Percentiles rank a stretch among this genome's conserved stretches.
These are phyloP conservation scores for Zaprionus lineosus DNA, from an alignment of 2,888 invertebrate species.

Conservation along the genomic window DNA sequence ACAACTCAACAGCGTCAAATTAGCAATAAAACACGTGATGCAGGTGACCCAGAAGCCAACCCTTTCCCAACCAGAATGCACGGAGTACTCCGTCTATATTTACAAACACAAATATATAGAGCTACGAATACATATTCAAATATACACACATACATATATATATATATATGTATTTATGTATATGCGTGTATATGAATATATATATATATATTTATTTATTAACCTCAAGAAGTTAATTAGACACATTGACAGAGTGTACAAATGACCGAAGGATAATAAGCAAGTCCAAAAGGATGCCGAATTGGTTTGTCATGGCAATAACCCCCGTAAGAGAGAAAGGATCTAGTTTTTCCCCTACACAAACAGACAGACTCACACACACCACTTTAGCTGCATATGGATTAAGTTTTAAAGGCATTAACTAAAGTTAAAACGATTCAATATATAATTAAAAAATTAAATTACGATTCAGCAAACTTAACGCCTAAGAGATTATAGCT, in stretches of 20 bases:
- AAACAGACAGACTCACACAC: slow-evolving; percentile 1
- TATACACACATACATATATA: slow-evolving; percentile 21
- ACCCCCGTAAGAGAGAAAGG: slow-evolving; percentile 16
- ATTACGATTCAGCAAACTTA: slow-evolving; percentile 37
- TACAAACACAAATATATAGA: slow-evolving; percentile 1
- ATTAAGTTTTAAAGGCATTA: slow-evolving; percentile 50
- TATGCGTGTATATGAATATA: slow-evolving; percentile 20
- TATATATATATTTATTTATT: slow-evolving; percentile 40
- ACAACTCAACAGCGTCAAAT: slow-evolving; percentile 65
- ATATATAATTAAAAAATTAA: slow-evolving; percentile 19
- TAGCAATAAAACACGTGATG: slow-evolving; percentile 69
- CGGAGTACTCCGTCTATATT: no score
- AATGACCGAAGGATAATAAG: slow-evolving; percentile 44
- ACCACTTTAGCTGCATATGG: slow-evolving; percentile 51
- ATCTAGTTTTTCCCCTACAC: slow-evolving; percentile 1
- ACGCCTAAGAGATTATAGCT: slow-evolving; percentile 69
- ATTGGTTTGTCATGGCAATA: slow-evolving; percentile 37
- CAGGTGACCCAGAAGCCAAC: slow-evolving; percentile 3
- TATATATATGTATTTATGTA: slow-evolving; percentile 20
- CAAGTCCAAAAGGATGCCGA: slow-evolving; percentile 26
- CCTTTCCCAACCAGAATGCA: slow-evolving; percentile 6
- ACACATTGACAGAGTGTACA: slow-evolving; percentile 48
- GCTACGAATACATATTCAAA: slow-evolving; percentile 20
- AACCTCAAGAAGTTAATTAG: slow-evolving; percentile 54
- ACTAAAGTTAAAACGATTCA: slow-evolving; percentile 23